These are phyloP conservation scores for Venturia canescens DNA, from an alignment of 1,140 invertebrate species.

Conservation along the genomic window DNA sequence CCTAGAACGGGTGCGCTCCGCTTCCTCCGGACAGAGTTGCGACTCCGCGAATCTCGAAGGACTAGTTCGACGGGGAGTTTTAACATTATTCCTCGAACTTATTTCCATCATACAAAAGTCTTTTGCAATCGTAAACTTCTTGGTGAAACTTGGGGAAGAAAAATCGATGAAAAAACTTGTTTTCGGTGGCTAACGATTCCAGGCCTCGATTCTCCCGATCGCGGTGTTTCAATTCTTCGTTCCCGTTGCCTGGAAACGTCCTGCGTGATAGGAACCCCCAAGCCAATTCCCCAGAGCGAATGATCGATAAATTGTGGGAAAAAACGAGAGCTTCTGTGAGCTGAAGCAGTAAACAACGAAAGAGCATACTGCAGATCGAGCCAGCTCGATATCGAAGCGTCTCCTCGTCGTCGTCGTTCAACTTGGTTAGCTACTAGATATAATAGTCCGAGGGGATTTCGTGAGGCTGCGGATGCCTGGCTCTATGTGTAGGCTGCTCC, in stretches of 20 bases:
- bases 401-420: conserved; percentile 15
- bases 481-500: background rate
- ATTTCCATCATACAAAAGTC: no score
- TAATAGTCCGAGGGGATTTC: conserved; percentile 38
- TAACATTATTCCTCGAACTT: conserved; percentile 39
- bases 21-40: background rate
- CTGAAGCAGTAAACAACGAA: background rate
- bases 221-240: no score
- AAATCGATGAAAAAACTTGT: no score
- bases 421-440: conserved; percentile 21
- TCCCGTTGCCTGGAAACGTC: no score
- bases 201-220: no score
- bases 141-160: no score
- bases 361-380: conserved; percentile 57
- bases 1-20: conserved; percentile 41
- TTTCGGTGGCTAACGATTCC: no score
- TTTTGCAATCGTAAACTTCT: background rate
- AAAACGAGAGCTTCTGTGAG: no score
- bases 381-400: conserved; percentile 56
- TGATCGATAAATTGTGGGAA: no score
- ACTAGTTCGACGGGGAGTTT: conserved; percentile 66
- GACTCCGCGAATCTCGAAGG: conserved; percentile 53
- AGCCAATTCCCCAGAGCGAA: no score
- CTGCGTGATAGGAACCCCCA: no score
- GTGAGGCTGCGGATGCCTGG: conserved; percentile 32